phyloP scores from a whole-genome alignment of 2,113 vertebrate genomes.

The Pollimyrus isidori region DNA sequence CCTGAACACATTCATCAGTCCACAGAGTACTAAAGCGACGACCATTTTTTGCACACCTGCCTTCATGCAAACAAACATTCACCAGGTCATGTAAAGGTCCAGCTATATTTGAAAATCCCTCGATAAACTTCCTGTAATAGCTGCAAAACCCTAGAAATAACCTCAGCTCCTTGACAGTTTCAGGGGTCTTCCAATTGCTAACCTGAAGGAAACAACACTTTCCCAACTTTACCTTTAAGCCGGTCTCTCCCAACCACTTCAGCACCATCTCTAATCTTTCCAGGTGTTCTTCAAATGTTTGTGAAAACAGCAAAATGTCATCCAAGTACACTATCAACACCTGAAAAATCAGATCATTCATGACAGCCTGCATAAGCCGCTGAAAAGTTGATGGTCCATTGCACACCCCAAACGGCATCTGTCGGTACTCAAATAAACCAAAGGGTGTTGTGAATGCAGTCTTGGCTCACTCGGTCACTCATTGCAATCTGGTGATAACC shows the following conservation, averaged over 20 bases:
- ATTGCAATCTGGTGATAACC: constrained; percentile 14
- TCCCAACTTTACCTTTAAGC: constrained; percentile 9
- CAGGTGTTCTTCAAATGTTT: constrained; percentile 5
- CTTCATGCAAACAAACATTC: not conserved
- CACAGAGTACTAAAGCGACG: not conserved
- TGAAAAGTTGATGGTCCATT: constrained; percentile 15
- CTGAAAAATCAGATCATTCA: constrained; percentile 9
- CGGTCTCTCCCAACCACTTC: not conserved
- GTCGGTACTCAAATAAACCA: not conserved
- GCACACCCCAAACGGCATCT: constrained; percentile 10
- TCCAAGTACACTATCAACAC: constrained; percentile 16
- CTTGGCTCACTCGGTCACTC: not conserved
- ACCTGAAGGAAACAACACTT: constrained; percentile 15
- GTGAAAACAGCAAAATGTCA: constrained; percentile 18
- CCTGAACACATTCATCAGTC: not conserved
- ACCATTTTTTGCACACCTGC: not conserved
- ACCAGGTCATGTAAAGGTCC: constrained; percentile 23
- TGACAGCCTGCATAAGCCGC: not conserved
- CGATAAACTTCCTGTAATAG: constrained; percentile 27
- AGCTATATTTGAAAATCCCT: constrained; percentile 19
- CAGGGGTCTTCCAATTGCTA: constrained; percentile 4
- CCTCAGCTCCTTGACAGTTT: constrained; percentile 14
- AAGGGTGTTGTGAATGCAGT: constrained; percentile 18
- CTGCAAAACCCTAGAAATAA: not conserved
- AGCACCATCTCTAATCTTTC: constrained; percentile 14